Evolutionary conservation across 2,113 vertebrate species (phyloP), one percentile per base, ranked within the genome.

Genomic region (Marmota flaviventris): DNA sequence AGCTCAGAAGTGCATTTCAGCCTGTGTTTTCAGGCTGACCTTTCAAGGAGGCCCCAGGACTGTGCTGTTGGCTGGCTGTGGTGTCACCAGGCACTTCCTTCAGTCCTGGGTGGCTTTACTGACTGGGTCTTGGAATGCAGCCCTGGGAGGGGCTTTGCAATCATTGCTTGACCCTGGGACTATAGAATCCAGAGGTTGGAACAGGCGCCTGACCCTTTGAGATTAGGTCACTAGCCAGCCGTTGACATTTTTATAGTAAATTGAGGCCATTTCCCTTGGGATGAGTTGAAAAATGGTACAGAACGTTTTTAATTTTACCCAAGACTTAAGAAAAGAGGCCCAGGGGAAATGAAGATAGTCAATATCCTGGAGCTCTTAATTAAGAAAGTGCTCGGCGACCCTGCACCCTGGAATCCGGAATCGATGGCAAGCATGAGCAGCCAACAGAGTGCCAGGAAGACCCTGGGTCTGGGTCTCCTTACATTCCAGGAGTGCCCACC

Each of bases 321-420:
- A 25, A 88, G 91, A 76, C 48, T 45, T 45, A 70, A 78, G 73
- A 34, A 94, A 91, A 91, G 67, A 85, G 73, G 37, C 22, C 0
- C 65, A 22, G 76, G 69, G 58, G 77, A 72, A 88, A 69, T 12
- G 27, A 53, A 87, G 34, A 48, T 2, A 14, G 7, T 93, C 94
- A 63, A 29, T 65, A 94, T 69, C 83, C 56, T 32, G 4, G 16
- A 79, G 91, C 85, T 96, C 82, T 95, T 96, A 79, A 91, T 93
- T 91, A 85, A 85, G 90, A 85, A 81, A 92, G 95, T 61, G 48
- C 81, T 79, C 16, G 29, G 48, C 0, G 8, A 88, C 89, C 37
- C 29, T 93, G 53, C 83, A 85, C 91, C 82, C 39, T 20, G 42
- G 89, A 70, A 93, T 89, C 75, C 0, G 48, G 65, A 63, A 63